phyloP scores from a whole-genome alignment of 2,888 invertebrate species.

The Hyles lineata region DNA sequence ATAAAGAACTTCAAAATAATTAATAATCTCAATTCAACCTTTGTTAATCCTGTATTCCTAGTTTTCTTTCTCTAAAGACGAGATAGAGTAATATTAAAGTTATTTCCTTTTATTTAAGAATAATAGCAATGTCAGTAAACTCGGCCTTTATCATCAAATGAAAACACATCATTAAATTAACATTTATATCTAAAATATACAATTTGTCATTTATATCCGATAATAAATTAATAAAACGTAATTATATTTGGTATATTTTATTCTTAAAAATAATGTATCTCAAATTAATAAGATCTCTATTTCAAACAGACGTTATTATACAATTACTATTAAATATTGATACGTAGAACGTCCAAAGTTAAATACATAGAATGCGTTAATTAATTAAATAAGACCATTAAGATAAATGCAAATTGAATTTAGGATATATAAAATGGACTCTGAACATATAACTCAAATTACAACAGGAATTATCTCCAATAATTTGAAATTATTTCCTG shows the following conservation, averaged over 20 bases:
- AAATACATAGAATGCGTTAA: background rate
- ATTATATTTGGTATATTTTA: background rate
- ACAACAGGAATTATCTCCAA: too few relatives aligned
- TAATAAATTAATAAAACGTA: background rate
- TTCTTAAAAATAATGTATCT: background rate
- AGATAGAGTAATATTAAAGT: too few relatives aligned
- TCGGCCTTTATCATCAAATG: background rate
- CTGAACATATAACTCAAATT: too few relatives aligned
- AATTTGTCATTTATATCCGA: background rate
- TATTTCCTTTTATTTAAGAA: too few relatives aligned
- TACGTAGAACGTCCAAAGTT: background rate
- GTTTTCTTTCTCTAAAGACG: too few relatives aligned
- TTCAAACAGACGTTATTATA: background rate
- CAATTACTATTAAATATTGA: background rate
- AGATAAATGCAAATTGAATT: background rate
- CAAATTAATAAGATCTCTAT: constrained; percentile 1
- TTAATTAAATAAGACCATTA: background rate
- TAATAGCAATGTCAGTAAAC: background rate
- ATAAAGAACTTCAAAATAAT: too few relatives aligned
- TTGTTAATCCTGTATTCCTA: too few relatives aligned
- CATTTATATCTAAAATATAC: constrained; percentile 1
- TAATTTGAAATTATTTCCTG: too few relatives aligned
- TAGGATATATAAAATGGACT: background rate
- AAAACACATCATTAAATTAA: background rate
- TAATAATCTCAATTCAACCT: too few relatives aligned